A percentile compares a stretch with the other conserved stretches of the same genome.
phyloP scores from a whole-genome alignment of 2,888 invertebrate genomes.

The Drymonia ruficornis region DNA sequence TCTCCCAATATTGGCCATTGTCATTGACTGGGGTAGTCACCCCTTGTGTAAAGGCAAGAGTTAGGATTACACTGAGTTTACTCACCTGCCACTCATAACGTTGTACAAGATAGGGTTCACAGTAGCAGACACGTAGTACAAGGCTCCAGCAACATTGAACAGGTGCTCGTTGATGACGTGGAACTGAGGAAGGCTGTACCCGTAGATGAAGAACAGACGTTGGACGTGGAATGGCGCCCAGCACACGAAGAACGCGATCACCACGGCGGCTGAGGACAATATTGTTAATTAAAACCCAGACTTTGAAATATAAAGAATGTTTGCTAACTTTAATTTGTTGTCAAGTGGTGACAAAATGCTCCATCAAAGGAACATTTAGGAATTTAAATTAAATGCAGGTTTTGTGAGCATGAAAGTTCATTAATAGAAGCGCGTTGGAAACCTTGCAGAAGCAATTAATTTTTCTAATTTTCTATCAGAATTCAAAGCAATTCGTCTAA shows the following conservation, averaged over 20 bases:
- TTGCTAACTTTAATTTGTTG: no score
- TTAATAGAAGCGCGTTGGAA: no score
- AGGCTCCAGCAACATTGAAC: conserved; percentile 92
- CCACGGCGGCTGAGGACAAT: conserved; percentile 92
- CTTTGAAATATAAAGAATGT: not conserved
- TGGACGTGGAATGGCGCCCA: conserved; percentile 98
- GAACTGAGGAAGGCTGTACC: conserved; percentile 84
- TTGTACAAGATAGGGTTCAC: conserved; percentile 95
- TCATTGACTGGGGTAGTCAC: no score
- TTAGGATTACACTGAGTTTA: conserved; percentile 10
- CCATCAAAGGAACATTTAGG: not conserved
- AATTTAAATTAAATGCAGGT: not conserved
- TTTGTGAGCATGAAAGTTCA: not conserved
- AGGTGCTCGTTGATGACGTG: conserved; percentile 90
- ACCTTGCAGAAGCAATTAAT: no score
- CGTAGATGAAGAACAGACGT: conserved; percentile 92
- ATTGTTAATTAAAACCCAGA: not conserved
- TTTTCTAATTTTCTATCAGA: no score
- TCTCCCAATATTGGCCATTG: no score
- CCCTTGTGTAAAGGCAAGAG: no score
- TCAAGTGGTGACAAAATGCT: not conserved
- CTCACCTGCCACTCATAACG: conserved; percentile 87
- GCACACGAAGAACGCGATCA: conserved; percentile 96
- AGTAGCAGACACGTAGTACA: conserved; percentile 94
- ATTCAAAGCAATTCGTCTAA: no score